Conservation (phyloP, 2,888 invertebrate species). For the Cosmorhoe ocellata region DNA sequence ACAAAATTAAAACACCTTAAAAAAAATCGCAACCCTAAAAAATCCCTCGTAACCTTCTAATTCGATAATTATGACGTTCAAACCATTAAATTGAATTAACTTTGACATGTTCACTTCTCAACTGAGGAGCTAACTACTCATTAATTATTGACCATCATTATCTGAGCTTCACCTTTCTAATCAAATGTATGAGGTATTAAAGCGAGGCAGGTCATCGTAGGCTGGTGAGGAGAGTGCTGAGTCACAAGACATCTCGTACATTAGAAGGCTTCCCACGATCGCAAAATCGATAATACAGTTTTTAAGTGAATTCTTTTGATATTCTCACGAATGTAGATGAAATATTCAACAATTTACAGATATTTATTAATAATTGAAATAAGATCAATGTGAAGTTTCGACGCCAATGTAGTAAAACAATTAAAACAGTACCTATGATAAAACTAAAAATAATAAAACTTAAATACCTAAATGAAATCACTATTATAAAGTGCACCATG, state of each 20-base stretch:
- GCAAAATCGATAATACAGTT: conserved; percentile 67
- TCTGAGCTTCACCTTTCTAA: conserved; percentile 36
- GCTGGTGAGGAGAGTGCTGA: conserved; percentile 55
- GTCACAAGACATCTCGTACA: conserved; percentile 56
- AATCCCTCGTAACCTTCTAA: conserved; percentile 54
- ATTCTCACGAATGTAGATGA: conserved; percentile 25
- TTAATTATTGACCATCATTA: conserved; percentile 55
- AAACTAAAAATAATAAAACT: too few relatives aligned
- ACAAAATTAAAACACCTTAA: too few relatives aligned
- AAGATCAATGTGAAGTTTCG: too few relatives aligned
- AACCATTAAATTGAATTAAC: conserved; percentile 79
- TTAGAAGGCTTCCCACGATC: conserved; percentile 71
- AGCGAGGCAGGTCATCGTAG: conserved; percentile 31
- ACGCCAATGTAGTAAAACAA: too few relatives aligned
- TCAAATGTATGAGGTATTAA: background rate
- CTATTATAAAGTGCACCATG: too few relatives aligned
- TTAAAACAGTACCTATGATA: too few relatives aligned
- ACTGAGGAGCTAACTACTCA: conserved; percentile 68
- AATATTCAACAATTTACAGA: background rate
- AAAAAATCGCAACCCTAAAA: conserved; percentile 24
- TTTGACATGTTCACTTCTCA: conserved; percentile 76
- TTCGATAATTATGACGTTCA: conserved; percentile 73
- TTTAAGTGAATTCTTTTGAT: conserved; percentile 29
- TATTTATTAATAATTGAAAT: too few relatives aligned
- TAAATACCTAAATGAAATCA: too few relatives aligned